A percentile compares a stretch with the other conserved stretches of the same genome.
Conservation (phyloP, 2,888 invertebrate species). For the Gymnosoma rotundatum region DNA sequence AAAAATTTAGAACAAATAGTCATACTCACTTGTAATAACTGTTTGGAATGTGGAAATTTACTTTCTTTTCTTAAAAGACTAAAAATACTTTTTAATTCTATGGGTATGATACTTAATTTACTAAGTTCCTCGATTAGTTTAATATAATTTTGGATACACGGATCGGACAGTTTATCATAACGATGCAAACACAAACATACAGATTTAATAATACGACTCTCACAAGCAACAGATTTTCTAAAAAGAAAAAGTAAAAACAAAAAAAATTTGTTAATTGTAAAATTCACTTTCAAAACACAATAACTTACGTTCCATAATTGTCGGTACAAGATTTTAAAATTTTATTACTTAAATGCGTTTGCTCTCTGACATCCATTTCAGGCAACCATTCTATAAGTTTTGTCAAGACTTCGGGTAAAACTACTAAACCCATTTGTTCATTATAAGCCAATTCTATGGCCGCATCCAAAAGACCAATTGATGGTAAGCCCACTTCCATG, state of each 20-base stretch:
- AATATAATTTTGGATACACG: constrained; percentile 83
- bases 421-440: constrained; percentile 74
- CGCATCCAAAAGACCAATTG: constrained; percentile 81
- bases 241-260: constrained; percentile 71
- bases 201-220: constrained; percentile 83
- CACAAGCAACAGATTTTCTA: constrained; percentile 84
- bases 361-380: constrained; percentile 81
- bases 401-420: constrained; percentile 83
- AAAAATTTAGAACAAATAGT: constrained; percentile 29
- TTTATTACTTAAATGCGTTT: constrained; percentile 80
- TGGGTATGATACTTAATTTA: constrained; percentile 84
- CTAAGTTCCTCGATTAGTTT: constrained; percentile 84
- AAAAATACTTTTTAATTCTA: constrained; percentile 84
- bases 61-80: constrained; percentile 78
- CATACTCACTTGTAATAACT: constrained; percentile 78
- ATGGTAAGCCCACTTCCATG: constrained; percentile 82
- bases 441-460: constrained; percentile 83
- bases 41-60: constrained; percentile 79
- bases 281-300: not conserved
- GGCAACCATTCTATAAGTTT: constrained; percentile 84
- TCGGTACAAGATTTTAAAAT: constrained; percentile 83
- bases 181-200: constrained; percentile 82
- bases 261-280: constrained; percentile 18
- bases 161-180: constrained; percentile 81
- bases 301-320: constrained; percentile 81